Evolutionary conservation across 2,888 invertebrate species (phyloP).

Genomic region (Lamproptera curius): DNA sequence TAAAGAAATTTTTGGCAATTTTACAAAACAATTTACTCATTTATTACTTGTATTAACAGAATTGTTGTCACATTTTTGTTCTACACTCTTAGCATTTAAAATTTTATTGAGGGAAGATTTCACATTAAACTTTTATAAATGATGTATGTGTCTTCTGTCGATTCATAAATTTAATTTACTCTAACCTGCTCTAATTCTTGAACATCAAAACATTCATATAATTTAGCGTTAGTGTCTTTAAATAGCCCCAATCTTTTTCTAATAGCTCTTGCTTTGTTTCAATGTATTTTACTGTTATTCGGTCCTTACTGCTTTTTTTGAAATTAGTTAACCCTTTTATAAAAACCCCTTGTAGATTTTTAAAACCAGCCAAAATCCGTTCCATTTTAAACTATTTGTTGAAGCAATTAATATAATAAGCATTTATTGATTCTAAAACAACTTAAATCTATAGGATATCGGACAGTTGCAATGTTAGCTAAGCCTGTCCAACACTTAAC

Average conservation of each 20-base stretch:
- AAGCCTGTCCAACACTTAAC: too few species aligned
- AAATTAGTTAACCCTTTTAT: too few species aligned
- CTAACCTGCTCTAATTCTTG: background rate
- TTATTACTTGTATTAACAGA: background rate
- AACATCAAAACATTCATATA: too few species aligned
- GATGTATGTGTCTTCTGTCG: background rate
- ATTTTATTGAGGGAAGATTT: background rate
- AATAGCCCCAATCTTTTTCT: too few species aligned
- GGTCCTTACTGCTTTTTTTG: too few species aligned
- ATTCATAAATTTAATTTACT: background rate
- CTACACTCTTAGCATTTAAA: background rate
- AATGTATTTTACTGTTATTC: too few species aligned
- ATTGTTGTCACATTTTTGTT: background rate
- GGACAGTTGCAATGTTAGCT: background rate
- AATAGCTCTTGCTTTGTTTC: too few species aligned
- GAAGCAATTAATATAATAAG: background rate
- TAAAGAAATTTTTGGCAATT: constrained; percentile 7
- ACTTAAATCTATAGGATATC: background rate
- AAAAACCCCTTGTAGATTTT: background rate
- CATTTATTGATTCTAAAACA: background rate
- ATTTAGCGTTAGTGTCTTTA: too few species aligned
- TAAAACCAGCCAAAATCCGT: background rate
- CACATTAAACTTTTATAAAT: background rate
- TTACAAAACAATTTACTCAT: background rate
- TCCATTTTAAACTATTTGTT: background rate